phyloP scores from a whole-genome alignment of 2,113 vertebrate species.

The Dryoscopus gambensis region DNA sequence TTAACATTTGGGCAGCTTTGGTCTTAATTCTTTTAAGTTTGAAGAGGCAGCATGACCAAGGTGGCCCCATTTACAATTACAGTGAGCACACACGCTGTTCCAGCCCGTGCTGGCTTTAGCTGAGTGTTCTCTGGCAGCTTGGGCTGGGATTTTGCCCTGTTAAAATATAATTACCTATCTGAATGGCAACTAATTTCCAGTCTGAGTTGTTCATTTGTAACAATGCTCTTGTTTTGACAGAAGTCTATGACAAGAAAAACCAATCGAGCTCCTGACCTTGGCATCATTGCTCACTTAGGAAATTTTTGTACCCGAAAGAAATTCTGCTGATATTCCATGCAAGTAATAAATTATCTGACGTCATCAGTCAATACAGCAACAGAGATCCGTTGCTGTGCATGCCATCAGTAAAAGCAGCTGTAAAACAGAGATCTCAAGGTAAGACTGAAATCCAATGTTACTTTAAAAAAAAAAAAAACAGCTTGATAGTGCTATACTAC shows the following conservation, averaged over 20 bases:
- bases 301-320: not conserved
- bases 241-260: not conserved
- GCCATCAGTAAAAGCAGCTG: not conserved
- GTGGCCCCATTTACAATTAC: not conserved
- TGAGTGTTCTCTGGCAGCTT: constrained; percentile 1
- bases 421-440: not conserved
- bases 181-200: not conserved
- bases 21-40: constrained; percentile 52
- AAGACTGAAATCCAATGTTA: not conserved
- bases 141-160: constrained; percentile 29
- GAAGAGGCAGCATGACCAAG: constrained; percentile 1
- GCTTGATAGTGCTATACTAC: not conserved
- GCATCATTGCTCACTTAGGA: not conserved
- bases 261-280: not conserved
- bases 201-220: constrained; percentile 2
- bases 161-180: constrained; percentile 37
- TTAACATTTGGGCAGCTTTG: constrained; percentile 56
- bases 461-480: not conserved
- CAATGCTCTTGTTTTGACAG: not conserved
- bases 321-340: not conserved
- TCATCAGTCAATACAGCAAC: not conserved
- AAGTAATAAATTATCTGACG: not conserved
- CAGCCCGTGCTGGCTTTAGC: constrained; percentile 15
- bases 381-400: not conserved
- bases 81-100: not conserved